phyloP scores from a whole-genome alignment of 2,888 invertebrate species.

The Drosophila austrosaltans region DNA sequence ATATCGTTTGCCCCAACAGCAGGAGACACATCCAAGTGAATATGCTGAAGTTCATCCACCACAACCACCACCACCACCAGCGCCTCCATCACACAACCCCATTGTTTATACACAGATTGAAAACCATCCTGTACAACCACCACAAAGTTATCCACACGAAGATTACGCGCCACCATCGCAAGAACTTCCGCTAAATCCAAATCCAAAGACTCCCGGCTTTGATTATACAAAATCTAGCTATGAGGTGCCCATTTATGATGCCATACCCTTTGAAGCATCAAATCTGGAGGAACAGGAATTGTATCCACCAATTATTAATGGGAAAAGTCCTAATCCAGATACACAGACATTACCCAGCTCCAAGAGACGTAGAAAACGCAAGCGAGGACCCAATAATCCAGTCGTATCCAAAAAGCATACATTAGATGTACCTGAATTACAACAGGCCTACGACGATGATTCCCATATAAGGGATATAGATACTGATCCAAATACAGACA shows the following conservation, averaged over 20 bases:
- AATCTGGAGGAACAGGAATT: constrained; percentile 73
- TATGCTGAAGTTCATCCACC: constrained; percentile 7
- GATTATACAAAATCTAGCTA: constrained; percentile 82
- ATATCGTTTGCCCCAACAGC: constrained; percentile 13
- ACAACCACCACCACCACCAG: constrained; percentile 15
- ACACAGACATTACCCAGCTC: constrained; percentile 55
- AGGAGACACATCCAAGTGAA: constrained; percentile 31
- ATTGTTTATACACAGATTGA: constrained; percentile 37
- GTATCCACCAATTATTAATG: constrained; percentile 73
- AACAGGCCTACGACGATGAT: constrained; percentile 79
- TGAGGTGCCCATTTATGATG: constrained; percentile 83
- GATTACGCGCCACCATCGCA: constrained; percentile 73
- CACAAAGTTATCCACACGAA: constrained; percentile 50
- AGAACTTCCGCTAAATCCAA: constrained; percentile 79
- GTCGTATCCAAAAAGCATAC: constrained; percentile 73
- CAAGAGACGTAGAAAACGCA: constrained; percentile 57
- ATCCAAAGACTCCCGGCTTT: constrained; percentile 79
- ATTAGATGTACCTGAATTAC: constrained; percentile 80
- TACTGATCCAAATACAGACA: constrained; percentile 65
- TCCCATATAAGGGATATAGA: constrained; percentile 51
- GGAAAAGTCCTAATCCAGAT: constrained; percentile 46
- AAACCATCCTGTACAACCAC: constrained; percentile 33
- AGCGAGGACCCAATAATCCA: constrained; percentile 51
- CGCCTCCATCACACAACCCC: not conserved
- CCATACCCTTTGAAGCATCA: constrained; percentile 79